These are phyloP conservation scores for Aythya baeri DNA, from an alignment of 2,113 vertebrate genomes.

Conservation along the genomic window DNA sequence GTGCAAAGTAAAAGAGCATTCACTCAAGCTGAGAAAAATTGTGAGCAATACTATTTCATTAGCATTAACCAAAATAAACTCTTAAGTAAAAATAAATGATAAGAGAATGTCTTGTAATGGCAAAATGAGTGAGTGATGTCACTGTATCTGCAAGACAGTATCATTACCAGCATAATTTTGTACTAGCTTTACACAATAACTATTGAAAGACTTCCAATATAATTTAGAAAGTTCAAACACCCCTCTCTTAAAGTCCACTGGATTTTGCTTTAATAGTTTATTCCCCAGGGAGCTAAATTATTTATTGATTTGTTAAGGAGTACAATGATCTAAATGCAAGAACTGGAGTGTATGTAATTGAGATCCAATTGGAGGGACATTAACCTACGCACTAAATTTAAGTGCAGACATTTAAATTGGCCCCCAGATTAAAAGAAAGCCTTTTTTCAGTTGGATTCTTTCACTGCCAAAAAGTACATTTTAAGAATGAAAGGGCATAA, in stretches of 20 bases:
- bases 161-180: neutral
- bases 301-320: slow-evolving; percentile 45
- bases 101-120: neutral
- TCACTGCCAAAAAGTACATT: slow-evolving; percentile 2
- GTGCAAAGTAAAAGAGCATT: neutral
- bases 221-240: neutral
- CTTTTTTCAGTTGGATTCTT: neutral
- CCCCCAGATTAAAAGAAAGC: neutral
- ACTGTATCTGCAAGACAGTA: neutral
- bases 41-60: neutral
- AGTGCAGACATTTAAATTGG: neutral
- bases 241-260: neutral
- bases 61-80: neutral
- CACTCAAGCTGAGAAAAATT: neutral
- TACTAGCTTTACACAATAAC: neutral
- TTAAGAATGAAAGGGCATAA: neutral
- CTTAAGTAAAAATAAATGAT: neutral
- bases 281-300: neutral
- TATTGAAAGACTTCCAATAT: neutral
- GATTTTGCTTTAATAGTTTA: neutral
- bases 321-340: slow-evolving; percentile 32
- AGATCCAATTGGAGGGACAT: neutral
- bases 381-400: slow-evolving; percentile 43
- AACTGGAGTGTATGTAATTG: slow-evolving; percentile 23
- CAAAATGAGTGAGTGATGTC: neutral